A percentile compares a stretch with the other conserved stretches of the same genome.
These are phyloP conservation scores for Scaptomyza montana DNA, from an alignment of 1,140 invertebrate species.

Conservation along the genomic window DNA sequence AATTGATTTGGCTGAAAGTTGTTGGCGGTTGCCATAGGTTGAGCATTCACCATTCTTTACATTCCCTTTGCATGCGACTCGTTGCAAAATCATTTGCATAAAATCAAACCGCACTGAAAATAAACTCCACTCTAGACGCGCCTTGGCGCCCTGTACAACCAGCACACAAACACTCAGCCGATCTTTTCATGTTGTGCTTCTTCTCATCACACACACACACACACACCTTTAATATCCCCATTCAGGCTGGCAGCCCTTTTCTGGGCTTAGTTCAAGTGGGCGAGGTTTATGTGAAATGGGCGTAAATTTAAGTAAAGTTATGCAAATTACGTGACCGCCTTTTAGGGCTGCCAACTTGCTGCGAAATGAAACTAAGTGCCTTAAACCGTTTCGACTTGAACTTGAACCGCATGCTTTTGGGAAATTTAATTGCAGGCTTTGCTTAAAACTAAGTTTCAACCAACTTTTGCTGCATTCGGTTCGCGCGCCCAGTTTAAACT, in stretches of 20 bases:
- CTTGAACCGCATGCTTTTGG: conserved; percentile 3
- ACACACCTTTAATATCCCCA: not conserved
- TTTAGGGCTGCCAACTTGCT: conserved; percentile 38
- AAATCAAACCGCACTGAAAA: conserved; percentile 78
- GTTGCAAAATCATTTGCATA: conserved; percentile 72
- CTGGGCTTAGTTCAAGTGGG: conserved; percentile 3
- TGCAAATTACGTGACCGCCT: conserved; percentile 61
- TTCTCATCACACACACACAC: not conserved
- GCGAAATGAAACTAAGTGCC: not conserved
- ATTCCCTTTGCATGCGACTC: conserved; percentile 25
- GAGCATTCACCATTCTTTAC: conserved; percentile 13
- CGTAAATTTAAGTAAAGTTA: conserved; percentile 72
- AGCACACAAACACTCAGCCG: not conserved
- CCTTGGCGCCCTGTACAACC: conserved; percentile 17
- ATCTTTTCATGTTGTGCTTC: not conserved
- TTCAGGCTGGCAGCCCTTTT: conserved; percentile 8
- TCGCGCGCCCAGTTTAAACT: conserved; percentile 1
- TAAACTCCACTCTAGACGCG: conserved; percentile 60
- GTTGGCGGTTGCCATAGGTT: conserved; percentile 29
- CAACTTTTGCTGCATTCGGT: conserved; percentile 7
- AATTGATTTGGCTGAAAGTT: conserved; percentile 78
- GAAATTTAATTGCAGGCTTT: conserved; percentile 11
- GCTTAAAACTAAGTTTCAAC: not conserved
- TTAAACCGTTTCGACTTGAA: conserved; percentile 21
- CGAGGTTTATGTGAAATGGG: conserved; percentile 70